phyloP scores from a whole-genome alignment of 2,888 invertebrate species.

The Scelioninae gen. 2 region DNA sequence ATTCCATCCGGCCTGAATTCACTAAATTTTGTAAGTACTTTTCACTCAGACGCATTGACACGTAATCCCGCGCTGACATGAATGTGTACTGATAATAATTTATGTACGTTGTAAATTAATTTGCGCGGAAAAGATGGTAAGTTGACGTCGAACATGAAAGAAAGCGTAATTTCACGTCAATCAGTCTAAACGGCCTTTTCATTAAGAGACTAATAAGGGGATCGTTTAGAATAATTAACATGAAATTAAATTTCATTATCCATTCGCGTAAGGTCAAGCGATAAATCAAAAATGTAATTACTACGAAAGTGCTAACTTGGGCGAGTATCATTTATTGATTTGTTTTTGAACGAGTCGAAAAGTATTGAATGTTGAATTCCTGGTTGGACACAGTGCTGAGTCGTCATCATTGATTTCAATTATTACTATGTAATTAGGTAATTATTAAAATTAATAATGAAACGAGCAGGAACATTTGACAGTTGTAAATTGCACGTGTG shows the following conservation, averaged over 20 bases:
- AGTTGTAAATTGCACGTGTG: too few relatives aligned
- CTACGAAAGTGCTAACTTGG: constrained; percentile 19
- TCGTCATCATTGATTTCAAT: too few relatives aligned
- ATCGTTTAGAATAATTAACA: constrained; percentile 34
- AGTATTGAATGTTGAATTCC: constrained; percentile 3
- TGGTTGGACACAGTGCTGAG: too few relatives aligned
- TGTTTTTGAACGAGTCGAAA: neutral
- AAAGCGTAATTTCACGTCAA: constrained; percentile 11
- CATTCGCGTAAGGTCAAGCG: constrained; percentile 21
- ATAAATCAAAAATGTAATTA: constrained; percentile 31
- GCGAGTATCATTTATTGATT: constrained; percentile 6
- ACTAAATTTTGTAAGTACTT: too few relatives aligned
- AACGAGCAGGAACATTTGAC: too few relatives aligned
- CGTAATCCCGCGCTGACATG: neutral
- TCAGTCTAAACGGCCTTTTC: too few relatives aligned
- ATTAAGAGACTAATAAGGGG: constrained; percentile 11
- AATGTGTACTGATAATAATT: neutral
- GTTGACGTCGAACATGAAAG: neutral
- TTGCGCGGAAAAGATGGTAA: neutral
- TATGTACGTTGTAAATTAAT: neutral
- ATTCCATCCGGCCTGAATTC: too few relatives aligned
- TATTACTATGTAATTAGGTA: neutral
- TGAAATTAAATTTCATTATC: constrained; percentile 32
- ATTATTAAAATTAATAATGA: too few relatives aligned
- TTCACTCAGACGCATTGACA: too few relatives aligned